Conservation (phyloP, 2,888 invertebrate genomes). For the Tortricodes alternella region DNA sequence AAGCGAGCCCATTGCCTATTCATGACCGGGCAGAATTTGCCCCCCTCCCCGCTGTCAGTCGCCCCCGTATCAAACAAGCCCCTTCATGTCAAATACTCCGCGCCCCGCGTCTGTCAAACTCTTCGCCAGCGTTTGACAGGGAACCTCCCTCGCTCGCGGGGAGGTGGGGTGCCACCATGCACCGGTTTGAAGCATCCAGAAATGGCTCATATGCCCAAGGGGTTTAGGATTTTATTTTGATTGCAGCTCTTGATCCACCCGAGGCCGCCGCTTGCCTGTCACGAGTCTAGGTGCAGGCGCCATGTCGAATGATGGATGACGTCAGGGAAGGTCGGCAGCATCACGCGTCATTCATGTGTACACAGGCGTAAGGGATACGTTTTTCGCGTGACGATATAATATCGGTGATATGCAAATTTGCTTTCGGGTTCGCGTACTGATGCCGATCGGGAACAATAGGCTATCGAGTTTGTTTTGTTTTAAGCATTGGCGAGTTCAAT, state of each 20-base stretch:
- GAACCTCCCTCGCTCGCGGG: conserved; percentile 78
- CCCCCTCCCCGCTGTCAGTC: conserved; percentile 67
- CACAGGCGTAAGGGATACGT: conserved; percentile 83
- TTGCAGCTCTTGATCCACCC: conserved; percentile 34
- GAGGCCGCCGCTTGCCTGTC: conserved; percentile 65
- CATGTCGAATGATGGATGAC: conserved; percentile 82
- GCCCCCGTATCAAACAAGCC: conserved; percentile 82
- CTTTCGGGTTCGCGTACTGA: conserved; percentile 61
- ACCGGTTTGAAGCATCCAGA: conserved; percentile 43
- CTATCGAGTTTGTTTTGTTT: conserved; percentile 26
- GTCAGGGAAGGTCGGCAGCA: conserved; percentile 81
- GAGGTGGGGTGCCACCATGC: conserved; percentile 74
- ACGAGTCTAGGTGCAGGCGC: conserved; percentile 81
- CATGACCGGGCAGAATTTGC: conserved; percentile 80
- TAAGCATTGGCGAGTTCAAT: background rate
- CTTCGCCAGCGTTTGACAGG: conserved; percentile 82
- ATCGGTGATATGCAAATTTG: conserved; percentile 82
- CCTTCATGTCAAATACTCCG: conserved; percentile 83
- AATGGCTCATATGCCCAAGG: background rate
- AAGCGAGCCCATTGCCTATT: conserved; percentile 82
- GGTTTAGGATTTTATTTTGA: conserved; percentile 43
- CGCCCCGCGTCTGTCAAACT: conserved; percentile 83
- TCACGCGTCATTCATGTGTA: conserved; percentile 83
- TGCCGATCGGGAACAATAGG: conserved; percentile 31
- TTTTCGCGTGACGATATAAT: conserved; percentile 83